Evolutionary conservation across 37 sponge, comb jelly and placozoan genomes (phyloP), one percentile per base, ranked within the genome.

Genomic region (Halichondria panicea): DNA sequence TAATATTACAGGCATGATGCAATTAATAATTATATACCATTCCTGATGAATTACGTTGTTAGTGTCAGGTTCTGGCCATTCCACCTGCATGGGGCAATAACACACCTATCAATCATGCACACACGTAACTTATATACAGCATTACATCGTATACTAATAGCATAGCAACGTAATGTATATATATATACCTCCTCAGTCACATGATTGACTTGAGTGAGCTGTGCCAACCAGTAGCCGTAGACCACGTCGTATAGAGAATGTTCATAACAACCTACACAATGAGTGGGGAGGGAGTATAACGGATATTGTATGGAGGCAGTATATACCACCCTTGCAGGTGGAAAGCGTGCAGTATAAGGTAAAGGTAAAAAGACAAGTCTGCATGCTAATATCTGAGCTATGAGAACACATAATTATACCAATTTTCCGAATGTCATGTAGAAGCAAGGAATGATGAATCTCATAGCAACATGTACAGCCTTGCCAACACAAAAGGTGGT

Each of bases 391-490:
- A n/a, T n/a, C n/a, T n/a, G n/a, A n/a, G n/a, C n/a, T n/a, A n/a
- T n/a, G n/a, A n/a, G n/a, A n/a, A n/a, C n/a, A n/a, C n/a, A n/a
- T n/a, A n/a, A n/a, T n/a, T n/a, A n/a, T n/a, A n/a, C 60, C 25
- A n/a, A 7, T 27, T 21, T 21, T n/a, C 15, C 25, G 60, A 48
- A 58, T 21, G 60, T 25, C 60, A 58, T 11, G 27, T 25, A 58
- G 60, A 25, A 58, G n/a, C n/a, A 58, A n/a, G 60, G 60, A 22
- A 58, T 58, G 60, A 58, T 58, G 27, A 21, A n/a, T 21, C 60
- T 58, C 60, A 58, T 58, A 58, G 27, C 60, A 58, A 58, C 25
- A 58, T 58, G 60, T 12, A 58, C 7, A 27, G n/a, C n/a, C 60
- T 58, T 58, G 12, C 60, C 60, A 58, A 22, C 7, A 27, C 60